Conservation (phyloP, 2,888 invertebrate genomes). For the Tenthredo mesomela region DNA sequence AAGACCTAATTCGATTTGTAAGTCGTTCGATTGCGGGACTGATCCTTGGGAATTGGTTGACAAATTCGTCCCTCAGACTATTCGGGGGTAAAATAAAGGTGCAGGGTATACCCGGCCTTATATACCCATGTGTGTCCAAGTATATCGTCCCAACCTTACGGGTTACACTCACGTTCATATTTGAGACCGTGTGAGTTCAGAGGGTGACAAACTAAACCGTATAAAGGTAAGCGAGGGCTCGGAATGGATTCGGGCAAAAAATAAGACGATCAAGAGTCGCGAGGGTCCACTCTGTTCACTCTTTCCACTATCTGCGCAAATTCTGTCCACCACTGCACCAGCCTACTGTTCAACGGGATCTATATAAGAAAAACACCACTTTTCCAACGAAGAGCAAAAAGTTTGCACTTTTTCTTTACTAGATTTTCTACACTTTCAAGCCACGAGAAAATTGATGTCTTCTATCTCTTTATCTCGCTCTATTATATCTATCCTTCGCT, state of each 20-base stretch:
- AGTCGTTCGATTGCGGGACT: conserved; percentile 64
- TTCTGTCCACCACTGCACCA: not conserved
- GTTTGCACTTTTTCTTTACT: not conserved
- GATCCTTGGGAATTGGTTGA: conserved; percentile 70
- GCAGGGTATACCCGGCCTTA: not conserved
- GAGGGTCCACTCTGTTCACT: conserved; percentile 29
- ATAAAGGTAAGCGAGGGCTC: conserved; percentile 58
- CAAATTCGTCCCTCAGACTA: conserved; percentile 63
- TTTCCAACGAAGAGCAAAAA: not conserved
- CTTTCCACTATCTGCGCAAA: not conserved
- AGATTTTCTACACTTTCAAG: not conserved
- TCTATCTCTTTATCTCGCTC: not conserved
- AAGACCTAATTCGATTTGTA: conserved; percentile 72
- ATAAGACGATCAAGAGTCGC: conserved; percentile 62
- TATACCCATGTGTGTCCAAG: not conserved
- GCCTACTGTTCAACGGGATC: not conserved
- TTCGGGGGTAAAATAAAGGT: conserved; percentile 33
- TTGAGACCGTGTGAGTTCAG: conserved; percentile 12
- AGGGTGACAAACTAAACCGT: conserved; percentile 53
- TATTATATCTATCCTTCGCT: not conserved
- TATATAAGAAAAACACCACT: conserved; percentile 4
- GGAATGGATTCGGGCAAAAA: conserved; percentile 65
- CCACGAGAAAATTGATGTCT: not conserved
- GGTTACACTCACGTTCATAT: not conserved
- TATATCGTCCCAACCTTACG: not conserved